A percentile compares a stretch with the other conserved stretches of the same genome.
Conservation (phyloP, 2,888 invertebrate species). For the Drosophila prolongata region DNA sequence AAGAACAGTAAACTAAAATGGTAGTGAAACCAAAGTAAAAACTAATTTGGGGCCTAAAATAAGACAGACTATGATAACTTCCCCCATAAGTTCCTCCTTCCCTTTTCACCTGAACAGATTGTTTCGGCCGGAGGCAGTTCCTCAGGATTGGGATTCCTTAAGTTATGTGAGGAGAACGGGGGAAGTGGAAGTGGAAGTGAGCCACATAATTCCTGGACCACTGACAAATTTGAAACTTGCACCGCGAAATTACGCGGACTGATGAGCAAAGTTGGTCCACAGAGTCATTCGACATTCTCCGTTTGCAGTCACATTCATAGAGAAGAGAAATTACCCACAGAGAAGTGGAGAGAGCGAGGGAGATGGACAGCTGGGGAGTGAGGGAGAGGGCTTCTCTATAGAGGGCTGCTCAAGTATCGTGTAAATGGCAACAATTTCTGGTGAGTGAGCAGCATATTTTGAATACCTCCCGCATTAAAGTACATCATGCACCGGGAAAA, state of each 20-base stretch:
- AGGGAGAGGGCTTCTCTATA: neutral
- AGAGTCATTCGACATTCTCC: conserved; percentile 48
- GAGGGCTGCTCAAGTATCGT: conserved; percentile 50
- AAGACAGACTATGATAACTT: conserved; percentile 35
- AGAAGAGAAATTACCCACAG: conserved; percentile 39
- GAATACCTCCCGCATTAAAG: conserved; percentile 10
- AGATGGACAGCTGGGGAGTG: neutral
- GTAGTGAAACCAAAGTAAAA: conserved; percentile 51
- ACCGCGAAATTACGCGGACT: conserved; percentile 68
- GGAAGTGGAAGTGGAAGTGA: conserved; percentile 9
- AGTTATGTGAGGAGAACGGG: neutral
- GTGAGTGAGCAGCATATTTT: conserved; percentile 29
- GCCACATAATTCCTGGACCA: conserved; percentile 51
- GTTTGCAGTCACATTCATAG: conserved; percentile 25
- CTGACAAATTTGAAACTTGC: conserved; percentile 65
- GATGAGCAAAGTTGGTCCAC: conserved; percentile 64
- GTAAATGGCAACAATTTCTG: conserved; percentile 59
- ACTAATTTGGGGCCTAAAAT: conserved; percentile 55
- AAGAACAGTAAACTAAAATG: conserved; percentile 16
- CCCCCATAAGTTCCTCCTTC: neutral
- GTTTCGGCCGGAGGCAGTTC: conserved; percentile 51
- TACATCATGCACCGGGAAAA: neutral
- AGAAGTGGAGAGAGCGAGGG: neutral
- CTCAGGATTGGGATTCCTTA: conserved; percentile 10
- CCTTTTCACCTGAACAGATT: conserved; percentile 50